Percentiles rank a stretch among this genome's conserved stretches.
Conservation (phyloP, 2,113 vertebrate species). For the Laticauda colubrina region DNA sequence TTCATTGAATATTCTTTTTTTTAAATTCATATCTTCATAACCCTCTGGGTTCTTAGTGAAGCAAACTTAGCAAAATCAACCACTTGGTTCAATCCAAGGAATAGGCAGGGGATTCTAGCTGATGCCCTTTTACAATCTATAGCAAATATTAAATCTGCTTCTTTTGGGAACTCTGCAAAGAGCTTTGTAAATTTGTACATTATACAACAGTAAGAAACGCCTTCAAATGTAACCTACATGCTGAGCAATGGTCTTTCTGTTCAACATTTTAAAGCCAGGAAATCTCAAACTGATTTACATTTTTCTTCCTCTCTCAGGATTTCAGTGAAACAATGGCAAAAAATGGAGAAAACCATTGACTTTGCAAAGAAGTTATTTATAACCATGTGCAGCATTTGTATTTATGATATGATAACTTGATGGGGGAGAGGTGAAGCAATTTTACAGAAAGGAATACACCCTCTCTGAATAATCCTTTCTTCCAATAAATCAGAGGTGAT, state of each 20-base stretch:
- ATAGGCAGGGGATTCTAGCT: background rate
- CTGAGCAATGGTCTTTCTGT: background rate
- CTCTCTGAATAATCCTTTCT: background rate
- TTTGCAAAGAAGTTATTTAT: background rate
- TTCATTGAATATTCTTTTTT: background rate
- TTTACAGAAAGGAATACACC: background rate
- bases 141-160: slow-evolving; percentile 4
- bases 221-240: slow-evolving; percentile 8
- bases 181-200: slow-evolving; percentile 17
- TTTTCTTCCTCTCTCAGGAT: background rate
- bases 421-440: background rate
- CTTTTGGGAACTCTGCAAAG: background rate
- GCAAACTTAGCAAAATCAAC: slow-evolving; percentile 1
- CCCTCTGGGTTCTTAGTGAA: slow-evolving; percentile 12
- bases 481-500: background rate
- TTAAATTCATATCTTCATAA: background rate
- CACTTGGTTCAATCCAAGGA: slow-evolving; percentile 8
- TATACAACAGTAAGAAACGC: background rate
- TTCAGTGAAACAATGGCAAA: background rate
- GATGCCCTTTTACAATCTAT: background rate
- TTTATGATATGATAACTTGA: background rate
- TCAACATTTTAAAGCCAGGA: background rate
- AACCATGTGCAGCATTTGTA: background rate
- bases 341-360: background rate
- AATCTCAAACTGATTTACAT: background rate